Evolutionary conservation across 2,797 vertebrate genomes (phyloP).

Genomic region (Typhlichthys subterraneus): DNA sequence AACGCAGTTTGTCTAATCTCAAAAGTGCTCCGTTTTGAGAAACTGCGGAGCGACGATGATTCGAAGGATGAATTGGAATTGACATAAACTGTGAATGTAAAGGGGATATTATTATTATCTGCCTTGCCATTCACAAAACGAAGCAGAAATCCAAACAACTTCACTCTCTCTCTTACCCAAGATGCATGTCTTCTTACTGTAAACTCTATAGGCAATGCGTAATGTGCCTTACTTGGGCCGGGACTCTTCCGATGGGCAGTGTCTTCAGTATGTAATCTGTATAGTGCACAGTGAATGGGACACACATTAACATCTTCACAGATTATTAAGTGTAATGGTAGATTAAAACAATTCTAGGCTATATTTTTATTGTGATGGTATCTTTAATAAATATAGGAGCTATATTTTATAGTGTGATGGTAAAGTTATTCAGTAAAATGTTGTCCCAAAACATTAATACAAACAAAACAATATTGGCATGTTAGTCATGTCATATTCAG

Average conservation of each 20-base stretch:
- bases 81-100: conserved; percentile 66
- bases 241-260: neutral
- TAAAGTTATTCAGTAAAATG: too few relatives aligned
- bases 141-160: conserved; percentile 68
- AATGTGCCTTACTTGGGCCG: conserved; percentile 1
- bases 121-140: conserved; percentile 63
- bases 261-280: too few relatives aligned
- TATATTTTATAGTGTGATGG: too few relatives aligned
- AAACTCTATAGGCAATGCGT: neutral
- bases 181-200: neutral
- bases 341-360: too few relatives aligned
- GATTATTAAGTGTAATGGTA: too few relatives aligned
- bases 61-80: conserved; percentile 63
- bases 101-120: conserved; percentile 43
- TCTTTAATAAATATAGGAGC: too few relatives aligned
- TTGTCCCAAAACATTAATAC: too few relatives aligned
- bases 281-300: neutral
- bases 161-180: conserved; percentile 42
- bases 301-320: neutral
- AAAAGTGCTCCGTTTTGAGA: conserved; percentile 34
- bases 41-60: conserved; percentile 32
- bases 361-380: too few relatives aligned
- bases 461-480: too few relatives aligned
- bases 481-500: neutral
- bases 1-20: conserved; percentile 19